Evolutionary conservation across 2,797 vertebrate genomes (phyloP).

Genomic region (Coluber constrictor): DNA sequence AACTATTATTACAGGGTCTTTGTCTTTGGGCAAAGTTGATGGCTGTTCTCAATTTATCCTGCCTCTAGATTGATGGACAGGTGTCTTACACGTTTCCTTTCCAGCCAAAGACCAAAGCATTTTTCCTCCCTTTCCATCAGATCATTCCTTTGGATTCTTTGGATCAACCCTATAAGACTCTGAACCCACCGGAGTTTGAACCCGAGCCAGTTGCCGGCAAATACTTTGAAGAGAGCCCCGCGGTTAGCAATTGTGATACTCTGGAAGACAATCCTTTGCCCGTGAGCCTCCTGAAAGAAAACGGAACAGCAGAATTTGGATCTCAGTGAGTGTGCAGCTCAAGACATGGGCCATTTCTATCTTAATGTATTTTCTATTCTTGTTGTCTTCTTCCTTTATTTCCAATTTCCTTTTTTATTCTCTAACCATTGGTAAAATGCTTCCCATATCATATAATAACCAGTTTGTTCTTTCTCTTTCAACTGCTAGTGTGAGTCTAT

Average conservation of each 20-base stretch:
- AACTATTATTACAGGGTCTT: slow-evolving; percentile 35
- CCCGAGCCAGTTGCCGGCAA: slow-evolving; percentile 12
- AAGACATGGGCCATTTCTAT: no score
- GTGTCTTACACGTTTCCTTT: neutral
- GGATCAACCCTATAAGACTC: slow-evolving; percentile 53
- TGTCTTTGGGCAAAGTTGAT: slow-evolving; percentile 50
- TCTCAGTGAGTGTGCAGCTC: slow-evolving; percentile 75
- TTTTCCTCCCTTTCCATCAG: slow-evolving; percentile 43
- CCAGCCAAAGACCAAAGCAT: slow-evolving; percentile 43
- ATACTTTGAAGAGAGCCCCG: slow-evolving; percentile 29
- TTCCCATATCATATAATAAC: no score
- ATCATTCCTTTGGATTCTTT: slow-evolving; percentile 51
- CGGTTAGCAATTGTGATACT: slow-evolving; percentile 27
- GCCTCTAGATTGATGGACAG: neutral
- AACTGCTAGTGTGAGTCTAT: no score
- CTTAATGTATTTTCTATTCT: no score
- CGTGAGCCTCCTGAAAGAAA: slow-evolving; percentile 70
- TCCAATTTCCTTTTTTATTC: no score
- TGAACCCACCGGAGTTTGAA: slow-evolving; percentile 46
- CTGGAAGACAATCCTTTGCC: slow-evolving; percentile 64
- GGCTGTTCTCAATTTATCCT: slow-evolving; percentile 28
- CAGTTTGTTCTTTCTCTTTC: no score
- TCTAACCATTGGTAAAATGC: no score
- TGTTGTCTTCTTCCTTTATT: no score
- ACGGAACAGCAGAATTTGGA: slow-evolving; percentile 69